Percentiles rank a stretch among this genome's conserved stretches.
Conservation (phyloP, 2,888 invertebrate species). For the Philereme transversata region DNA sequence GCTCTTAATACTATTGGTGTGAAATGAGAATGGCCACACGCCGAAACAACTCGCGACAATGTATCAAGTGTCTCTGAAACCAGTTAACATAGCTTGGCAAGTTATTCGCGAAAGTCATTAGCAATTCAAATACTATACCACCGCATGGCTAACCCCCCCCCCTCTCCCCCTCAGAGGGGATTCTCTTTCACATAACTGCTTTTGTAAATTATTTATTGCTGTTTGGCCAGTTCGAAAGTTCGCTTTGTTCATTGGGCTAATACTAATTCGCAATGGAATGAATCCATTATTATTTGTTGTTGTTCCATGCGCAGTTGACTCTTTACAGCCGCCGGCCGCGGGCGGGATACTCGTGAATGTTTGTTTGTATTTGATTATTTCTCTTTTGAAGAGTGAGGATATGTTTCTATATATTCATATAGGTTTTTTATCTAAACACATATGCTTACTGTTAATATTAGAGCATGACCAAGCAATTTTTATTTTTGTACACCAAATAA, state of each 20-base stretch:
- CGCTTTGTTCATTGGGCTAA: slow-evolving; percentile 67
- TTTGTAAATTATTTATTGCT: slow-evolving; percentile 80
- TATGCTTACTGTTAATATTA: too few species aligned
- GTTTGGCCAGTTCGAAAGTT: slow-evolving; percentile 70
- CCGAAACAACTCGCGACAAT: slow-evolving; percentile 50
- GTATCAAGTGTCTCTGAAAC: slow-evolving; percentile 60
- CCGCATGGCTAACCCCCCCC: slow-evolving; percentile 59
- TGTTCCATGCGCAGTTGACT: slow-evolving; percentile 11
- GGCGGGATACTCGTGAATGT: neutral
- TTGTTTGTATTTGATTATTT: neutral
- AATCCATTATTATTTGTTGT: slow-evolving; percentile 47
- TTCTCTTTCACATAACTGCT: slow-evolving; percentile 76
- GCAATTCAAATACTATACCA: slow-evolving; percentile 79
- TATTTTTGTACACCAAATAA: too few species aligned
- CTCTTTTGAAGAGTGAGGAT: too few species aligned
- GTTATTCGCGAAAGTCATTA: slow-evolving; percentile 74
- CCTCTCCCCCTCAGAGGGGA: slow-evolving; percentile 56
- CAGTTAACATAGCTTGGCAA: slow-evolving; percentile 64
- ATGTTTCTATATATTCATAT: too few species aligned
- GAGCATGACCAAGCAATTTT: too few species aligned
- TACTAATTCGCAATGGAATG: slow-evolving; percentile 58
- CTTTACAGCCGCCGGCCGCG: neutral
- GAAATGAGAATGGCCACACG: slow-evolving; percentile 34
- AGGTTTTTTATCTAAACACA: too few species aligned
- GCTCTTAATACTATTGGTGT: slow-evolving; percentile 30